Evolutionary conservation across 2,113 vertebrate species (phyloP), one percentile per base, ranked within the genome.

Genomic region (Notarius lentiginosus): DNA sequence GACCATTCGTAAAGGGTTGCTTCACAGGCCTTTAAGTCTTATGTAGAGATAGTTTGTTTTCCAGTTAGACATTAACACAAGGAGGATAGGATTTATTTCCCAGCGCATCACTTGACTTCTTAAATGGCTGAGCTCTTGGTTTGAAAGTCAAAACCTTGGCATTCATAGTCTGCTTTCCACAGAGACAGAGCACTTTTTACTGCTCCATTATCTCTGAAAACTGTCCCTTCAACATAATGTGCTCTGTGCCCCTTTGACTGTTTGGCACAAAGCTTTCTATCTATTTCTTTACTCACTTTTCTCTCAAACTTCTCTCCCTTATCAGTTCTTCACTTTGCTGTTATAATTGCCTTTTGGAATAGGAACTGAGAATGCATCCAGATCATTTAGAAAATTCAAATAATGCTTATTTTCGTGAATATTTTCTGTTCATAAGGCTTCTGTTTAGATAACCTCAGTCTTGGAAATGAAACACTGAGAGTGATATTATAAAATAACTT

Each of bases 271-370:
- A 76, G 49, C 66, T 55, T 82, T 47, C 22, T 61, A 68, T 55
- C 49, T 84, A 12, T 53, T 51, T 61, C n/a, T 79, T 75, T 30
- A 14, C 11, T 30, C 79, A 63, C 56, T 85, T 63, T 65, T 63
- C 7, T 83, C 77, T 83, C 76, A 41, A 34, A 65, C 81, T 68
- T 82, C 51, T 83, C 15, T 86, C 89, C 77, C 93, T 95, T 94
- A 95, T 95, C 94, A 93, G 92, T 91, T 93, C 93, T 91, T 92
- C 94, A 90, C 93, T 41, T 41, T 41, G 41, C 41, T 41, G 41
- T 41, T 41, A 41, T 41, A 41, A 41, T 41, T 41, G 41, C 41
- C 41, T 41, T 41, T 41, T 41, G 41, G 90, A 93, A 89, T 89
- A 89, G 90, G 85, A 88, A 86, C 87, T 89, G 82, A 89, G 89